These are phyloP conservation scores for Acleris holmiana DNA, from an alignment of 2,888 invertebrate species.

Conservation along the genomic window DNA sequence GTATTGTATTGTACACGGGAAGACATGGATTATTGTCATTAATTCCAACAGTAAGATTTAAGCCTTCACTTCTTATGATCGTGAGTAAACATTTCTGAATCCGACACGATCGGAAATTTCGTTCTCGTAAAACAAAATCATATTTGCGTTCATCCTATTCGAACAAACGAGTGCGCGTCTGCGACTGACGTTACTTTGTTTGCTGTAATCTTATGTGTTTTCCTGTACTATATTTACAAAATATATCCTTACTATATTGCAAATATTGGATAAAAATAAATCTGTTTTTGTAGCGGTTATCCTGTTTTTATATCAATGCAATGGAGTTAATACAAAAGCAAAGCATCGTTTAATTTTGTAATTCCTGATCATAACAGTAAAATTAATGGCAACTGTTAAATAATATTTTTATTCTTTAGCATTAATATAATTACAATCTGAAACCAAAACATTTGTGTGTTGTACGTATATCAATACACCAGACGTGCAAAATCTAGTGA, in stretches of 20 bases:
- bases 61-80: not conserved
- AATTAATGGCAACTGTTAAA: too few relatives aligned
- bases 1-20: too few relatives aligned
- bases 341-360: too few relatives aligned
- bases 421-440: too few relatives aligned
- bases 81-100: not conserved
- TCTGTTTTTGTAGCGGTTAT: not conserved
- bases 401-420: too few relatives aligned
- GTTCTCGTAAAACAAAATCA: constrained; percentile 6
- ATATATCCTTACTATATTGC: not conserved
- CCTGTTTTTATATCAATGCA: not conserved
- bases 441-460: too few relatives aligned
- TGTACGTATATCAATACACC: too few relatives aligned
- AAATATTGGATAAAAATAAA: not conserved
- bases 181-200: constrained; percentile 11
- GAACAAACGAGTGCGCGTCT: constrained; percentile 7
- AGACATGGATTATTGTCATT: too few relatives aligned
- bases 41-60: not conserved
- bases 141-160: constrained; percentile 11
- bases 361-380: too few relatives aligned
- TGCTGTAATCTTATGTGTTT: constrained; percentile 1
- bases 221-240: not conserved
- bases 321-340: too few relatives aligned
- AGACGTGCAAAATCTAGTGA: too few relatives aligned
- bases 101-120: not conserved